Base-by-base conservation (phyloP, 2,113 vertebrate genomes). In the Anguilla rostrata region DNA sequence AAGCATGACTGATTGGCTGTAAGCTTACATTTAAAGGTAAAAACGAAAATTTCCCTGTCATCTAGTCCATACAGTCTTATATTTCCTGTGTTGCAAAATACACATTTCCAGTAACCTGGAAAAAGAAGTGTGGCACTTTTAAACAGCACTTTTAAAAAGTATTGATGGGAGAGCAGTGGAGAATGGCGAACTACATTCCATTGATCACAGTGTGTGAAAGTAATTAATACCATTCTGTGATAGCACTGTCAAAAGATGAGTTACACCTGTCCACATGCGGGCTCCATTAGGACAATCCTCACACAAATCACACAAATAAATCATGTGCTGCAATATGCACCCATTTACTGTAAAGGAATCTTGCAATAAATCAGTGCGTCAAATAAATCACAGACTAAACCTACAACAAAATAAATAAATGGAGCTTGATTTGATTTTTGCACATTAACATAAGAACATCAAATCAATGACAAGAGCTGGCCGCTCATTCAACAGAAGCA, bases 401-500 rank as follows among this genome's bases (percentile, higher is more conserved):
- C 56, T 81, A 87, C 84, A 91, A 86, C 43, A 46, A 46, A 87
- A 88, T 89, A 88, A 88, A 86, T 71, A 83, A 85, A 88, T 86
- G 46, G 29, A 88, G 84, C 81, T 71, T 89, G 86, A 85, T 84
- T 86, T 34, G 82, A 84, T 87, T 63, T 84, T 66, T 83, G 41
- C 75, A 41, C 71, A 87, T 88, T 90, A 89, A 87, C 83, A 88
- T 89, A 88, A 84, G 86, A 86, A 60, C 56, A 89, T 87, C 85
- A 89, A 85, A 71, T 40, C 63, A 87, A 82, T 86, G 82, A 66
- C 57, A 80, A 79, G 87, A 60, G 79, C 66, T 60, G 81, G 39
- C 83, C 63, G 85, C 83, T 88, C 83, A 84, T 83, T 85, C 79
- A 66, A 63, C 78, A 75, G 41, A 46, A n/a, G 84, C 71, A 78